These are phyloP conservation scores for Bugulina stolonifera DNA, from an alignment of 2,888 invertebrate genomes.

Conservation along the genomic window DNA sequence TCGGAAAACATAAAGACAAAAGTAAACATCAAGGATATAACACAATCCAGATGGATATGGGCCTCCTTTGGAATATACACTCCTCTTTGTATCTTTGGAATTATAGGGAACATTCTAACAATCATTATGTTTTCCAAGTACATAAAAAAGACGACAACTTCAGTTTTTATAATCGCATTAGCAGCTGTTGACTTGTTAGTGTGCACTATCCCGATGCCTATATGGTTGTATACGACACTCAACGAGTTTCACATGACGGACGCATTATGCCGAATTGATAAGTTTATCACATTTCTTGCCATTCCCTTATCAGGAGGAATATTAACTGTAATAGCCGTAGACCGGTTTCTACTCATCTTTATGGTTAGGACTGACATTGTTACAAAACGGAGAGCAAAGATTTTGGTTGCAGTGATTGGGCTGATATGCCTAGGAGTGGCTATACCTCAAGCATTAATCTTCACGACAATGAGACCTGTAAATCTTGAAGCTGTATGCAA, in stretches of 20 bases:
- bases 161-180: conserved; percentile 36
- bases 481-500: not conserved
- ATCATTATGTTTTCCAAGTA: conserved; percentile 9
- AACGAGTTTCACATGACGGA: conserved; percentile 31
- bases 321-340: conserved; percentile 39
- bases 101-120: conserved; percentile 23
- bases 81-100: conserved; percentile 4
- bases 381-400: conserved; percentile 26
- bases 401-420: conserved; percentile 31
- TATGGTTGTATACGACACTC: not conserved
- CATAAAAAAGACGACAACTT: conserved; percentile 30
- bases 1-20: not conserved
- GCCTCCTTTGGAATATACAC: not conserved
- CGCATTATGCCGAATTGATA: conserved; percentile 36
- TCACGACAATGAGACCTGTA: conserved; percentile 21
- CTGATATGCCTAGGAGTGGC: conserved; percentile 32
- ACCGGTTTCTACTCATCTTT: conserved; percentile 39
- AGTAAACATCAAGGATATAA: not conserved
- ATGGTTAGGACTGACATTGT: conserved; percentile 31
- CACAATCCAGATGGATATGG: conserved; percentile 5
- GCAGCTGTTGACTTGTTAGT: conserved; percentile 39
- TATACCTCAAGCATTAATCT: conserved; percentile 34
- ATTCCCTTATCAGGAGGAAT: conserved; percentile 38
- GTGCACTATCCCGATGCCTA: conserved; percentile 37
- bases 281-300: conserved; percentile 34